Percentiles rank a stretch among this genome's conserved stretches.
phyloP scores from a whole-genome alignment of 2,888 invertebrate genomes.

The Tachina lurida region DNA sequence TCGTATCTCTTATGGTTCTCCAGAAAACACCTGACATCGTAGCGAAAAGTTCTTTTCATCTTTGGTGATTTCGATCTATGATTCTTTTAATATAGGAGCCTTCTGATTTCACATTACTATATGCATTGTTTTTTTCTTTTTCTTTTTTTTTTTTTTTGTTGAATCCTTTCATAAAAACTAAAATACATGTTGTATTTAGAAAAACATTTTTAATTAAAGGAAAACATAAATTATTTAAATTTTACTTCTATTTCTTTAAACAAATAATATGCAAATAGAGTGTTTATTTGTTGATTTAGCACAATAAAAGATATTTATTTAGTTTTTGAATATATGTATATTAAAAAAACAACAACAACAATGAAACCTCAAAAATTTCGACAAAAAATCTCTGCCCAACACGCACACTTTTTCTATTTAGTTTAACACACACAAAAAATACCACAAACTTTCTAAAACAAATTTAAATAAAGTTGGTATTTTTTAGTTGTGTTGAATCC shows the following conservation, averaged over 20 bases:
- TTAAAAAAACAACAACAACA: background rate
- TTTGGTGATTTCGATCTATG: no score
- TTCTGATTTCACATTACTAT: no score
- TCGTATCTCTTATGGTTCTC: no score
- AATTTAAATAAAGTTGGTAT: slow-evolving; percentile 42
- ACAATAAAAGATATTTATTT: slow-evolving; percentile 21
- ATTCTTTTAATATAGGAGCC: no score
- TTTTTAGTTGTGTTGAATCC: slow-evolving; percentile 5
- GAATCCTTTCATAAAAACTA: background rate
- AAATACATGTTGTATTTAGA: background rate
- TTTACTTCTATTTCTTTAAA: background rate
- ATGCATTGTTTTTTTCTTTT: background rate
- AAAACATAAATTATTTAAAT: slow-evolving; percentile 27
- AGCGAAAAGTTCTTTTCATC: no score
- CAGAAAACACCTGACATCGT: no score
- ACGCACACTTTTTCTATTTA: background rate
- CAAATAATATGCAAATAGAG: background rate
- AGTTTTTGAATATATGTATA: slow-evolving; percentile 1
- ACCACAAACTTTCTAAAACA: slow-evolving; percentile 28
- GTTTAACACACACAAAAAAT: background rate
- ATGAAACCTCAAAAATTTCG: slow-evolving; percentile 24
- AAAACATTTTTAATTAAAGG: slow-evolving; percentile 44
- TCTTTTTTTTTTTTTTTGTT: no score
- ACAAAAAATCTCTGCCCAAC: slow-evolving; percentile 23
- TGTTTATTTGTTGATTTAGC: slow-evolving; percentile 37